Evolutionary conservation across 2,888 invertebrate species (phyloP).

Genomic region (Synergus gifuensis): DNA sequence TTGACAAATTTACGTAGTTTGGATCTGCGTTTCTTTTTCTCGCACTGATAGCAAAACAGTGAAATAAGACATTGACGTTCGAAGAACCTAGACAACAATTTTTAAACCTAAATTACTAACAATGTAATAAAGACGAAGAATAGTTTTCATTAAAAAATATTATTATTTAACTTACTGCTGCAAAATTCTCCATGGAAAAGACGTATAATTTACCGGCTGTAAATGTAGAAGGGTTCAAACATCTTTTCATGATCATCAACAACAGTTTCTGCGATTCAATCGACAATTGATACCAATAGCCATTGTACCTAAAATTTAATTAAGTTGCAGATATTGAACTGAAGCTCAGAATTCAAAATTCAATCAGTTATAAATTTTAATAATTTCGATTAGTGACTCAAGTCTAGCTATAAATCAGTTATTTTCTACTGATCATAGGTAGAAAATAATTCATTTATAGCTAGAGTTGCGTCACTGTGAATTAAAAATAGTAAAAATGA

Average conservation of each 20-base stretch:
- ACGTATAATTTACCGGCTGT: neutral
- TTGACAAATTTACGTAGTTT: no score
- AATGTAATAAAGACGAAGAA: neutral
- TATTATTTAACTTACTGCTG: neutral
- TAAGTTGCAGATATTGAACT: neutral
- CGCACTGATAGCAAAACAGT: neutral
- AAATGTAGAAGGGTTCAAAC: neutral
- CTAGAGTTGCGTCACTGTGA: no score
- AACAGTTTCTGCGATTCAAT: neutral
- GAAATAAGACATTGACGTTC: conserved; percentile 4
- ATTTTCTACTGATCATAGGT: no score
- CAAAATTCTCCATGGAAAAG: neutral
- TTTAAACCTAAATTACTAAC: neutral
- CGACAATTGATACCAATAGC: neutral
- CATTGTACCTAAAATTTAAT: neutral
- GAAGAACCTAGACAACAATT: neutral
- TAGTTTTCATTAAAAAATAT: neutral
- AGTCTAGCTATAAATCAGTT: no score
- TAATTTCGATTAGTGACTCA: no score
- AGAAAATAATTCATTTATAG: no score
- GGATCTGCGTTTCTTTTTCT: neutral
- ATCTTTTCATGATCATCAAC: neutral
- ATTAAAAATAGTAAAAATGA: no score
- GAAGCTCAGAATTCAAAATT: no score
- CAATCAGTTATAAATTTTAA: no score